Base-by-base conservation (phyloP, 1,140 invertebrate species). In the Pseudomyrmex pallidus region DNA sequence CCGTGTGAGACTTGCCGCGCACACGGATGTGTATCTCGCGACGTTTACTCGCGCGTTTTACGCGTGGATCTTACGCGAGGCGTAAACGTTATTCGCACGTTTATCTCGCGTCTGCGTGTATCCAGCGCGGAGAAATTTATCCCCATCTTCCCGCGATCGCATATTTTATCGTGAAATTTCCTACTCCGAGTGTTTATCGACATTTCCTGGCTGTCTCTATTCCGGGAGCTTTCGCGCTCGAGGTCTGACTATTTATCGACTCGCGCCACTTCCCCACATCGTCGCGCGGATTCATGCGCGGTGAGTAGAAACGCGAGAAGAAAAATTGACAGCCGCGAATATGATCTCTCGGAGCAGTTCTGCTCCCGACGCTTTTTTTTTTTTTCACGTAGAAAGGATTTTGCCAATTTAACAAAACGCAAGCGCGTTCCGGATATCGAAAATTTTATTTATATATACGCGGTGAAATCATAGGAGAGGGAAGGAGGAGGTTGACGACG, bases 241-340 rank as follows among this genome's bases (percentile, higher is more conserved):
- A 12, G 20, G 76, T 48, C 68, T 35, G 84, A 70, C 85, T 86
- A 70, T 83, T 74, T 61, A 64, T 68, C 48, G 78, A 83, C 66
- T 82, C 22, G 22, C 44, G 72, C 70, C 59, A 83, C 85, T 85
- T 59, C 35, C 35, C 77, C 5, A 35, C 35, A 59, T 57, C 9
- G 12, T 35, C 61, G 54, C 61, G 54, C 2, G 44, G 54, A 66
- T 67, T 74, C 68, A 56, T 61, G 52, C 56, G 54, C 13, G 77
- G 62, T 35, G 20, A 61, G 74, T 67, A 56, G 67, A 62, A 64
- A 35, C 35, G 35, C 4, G 59, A 35, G 25, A 62, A 54, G 17
- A 57, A 54, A 74, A 63, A 22, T 35, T 20, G 17, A 46, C 17
- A 54, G 22, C 46, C 52, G 48, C 8, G 44, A 67, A 73, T 87